phyloP scores from a whole-genome alignment of 64 coral and sea anemone species.

The Pachyseris speciosa region DNA sequence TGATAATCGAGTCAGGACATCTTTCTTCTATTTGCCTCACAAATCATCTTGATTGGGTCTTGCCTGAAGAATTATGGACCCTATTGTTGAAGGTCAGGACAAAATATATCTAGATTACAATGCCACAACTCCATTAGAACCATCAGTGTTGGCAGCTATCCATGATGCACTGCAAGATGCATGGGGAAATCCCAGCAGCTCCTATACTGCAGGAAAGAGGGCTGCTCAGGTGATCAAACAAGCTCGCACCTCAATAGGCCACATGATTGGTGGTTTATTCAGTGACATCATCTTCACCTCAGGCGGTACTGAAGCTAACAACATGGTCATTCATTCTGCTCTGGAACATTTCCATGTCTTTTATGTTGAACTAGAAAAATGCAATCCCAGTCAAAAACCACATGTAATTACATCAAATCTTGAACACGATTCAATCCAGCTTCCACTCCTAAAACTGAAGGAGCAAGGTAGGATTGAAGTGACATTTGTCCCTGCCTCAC shows the following conservation, averaged over 20 bases:
- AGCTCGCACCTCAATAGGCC: slow-evolving; percentile 63
- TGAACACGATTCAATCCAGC: slow-evolving; percentile 89
- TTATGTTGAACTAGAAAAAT: neutral
- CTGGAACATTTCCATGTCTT: slow-evolving; percentile 74
- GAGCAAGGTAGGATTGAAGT: slow-evolving; percentile 52
- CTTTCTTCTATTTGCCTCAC: neutral
- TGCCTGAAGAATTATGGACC: slow-evolving; percentile 9
- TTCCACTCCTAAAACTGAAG: slow-evolving; percentile 74
- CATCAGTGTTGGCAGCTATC: slow-evolving; percentile 84
- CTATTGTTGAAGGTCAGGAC: neutral
- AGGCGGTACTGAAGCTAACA: slow-evolving; percentile 96
- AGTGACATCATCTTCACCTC: slow-evolving; percentile 90
- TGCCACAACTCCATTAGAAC: slow-evolving; percentile 95
- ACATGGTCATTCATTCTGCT: slow-evolving; percentile 77
- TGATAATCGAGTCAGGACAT: neutral
- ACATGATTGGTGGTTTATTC: slow-evolving; percentile 75
- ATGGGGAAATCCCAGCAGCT: slow-evolving; percentile 99
- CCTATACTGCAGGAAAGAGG: slow-evolving; percentile 81
- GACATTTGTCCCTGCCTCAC: slow-evolving; percentile 69
- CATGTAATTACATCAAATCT: slow-evolving; percentile 95
- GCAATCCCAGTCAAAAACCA: slow-evolving; percentile 35
- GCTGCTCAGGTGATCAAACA: slow-evolving; percentile 82
- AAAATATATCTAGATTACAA: slow-evolving; percentile 92
- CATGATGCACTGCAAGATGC: slow-evolving; percentile 83
- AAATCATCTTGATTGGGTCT: neutral